Conservation (phyloP, 2,888 invertebrate species). For the Agrochola lota region DNA sequence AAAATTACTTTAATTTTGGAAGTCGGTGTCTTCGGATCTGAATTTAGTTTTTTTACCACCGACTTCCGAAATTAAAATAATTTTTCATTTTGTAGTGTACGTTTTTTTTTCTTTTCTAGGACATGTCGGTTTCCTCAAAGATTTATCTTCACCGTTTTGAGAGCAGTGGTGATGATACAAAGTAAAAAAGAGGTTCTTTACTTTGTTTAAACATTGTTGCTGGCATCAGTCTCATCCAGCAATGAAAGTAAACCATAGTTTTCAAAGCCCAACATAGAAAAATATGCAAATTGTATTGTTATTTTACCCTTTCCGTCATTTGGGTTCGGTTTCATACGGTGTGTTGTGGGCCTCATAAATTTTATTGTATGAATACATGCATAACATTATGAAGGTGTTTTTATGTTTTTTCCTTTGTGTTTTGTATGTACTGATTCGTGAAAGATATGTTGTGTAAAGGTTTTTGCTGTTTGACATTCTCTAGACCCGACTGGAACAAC, state of each 20-base stretch:
- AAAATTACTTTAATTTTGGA: too few species aligned
- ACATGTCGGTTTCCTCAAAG: not conserved
- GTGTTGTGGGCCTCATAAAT: constrained; percentile 41
- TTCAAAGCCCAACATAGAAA: constrained; percentile 46
- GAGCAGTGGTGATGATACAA: not conserved
- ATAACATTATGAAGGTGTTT: constrained; percentile 43
- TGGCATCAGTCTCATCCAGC: too few species aligned
- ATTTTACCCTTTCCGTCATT: constrained; percentile 54
- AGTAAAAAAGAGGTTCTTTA: not conserved
- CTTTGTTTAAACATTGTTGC: not conserved
- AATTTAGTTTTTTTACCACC: too few species aligned
- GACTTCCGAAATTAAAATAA: too few species aligned
- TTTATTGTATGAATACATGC: constrained; percentile 58
- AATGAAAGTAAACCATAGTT: not conserved
- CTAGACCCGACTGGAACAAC: not conserved
- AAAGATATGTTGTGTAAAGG: not conserved
- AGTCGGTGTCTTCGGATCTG: too few species aligned
- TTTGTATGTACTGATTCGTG: constrained; percentile 17
- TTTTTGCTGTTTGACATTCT: not conserved
- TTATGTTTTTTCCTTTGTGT: constrained; percentile 9
- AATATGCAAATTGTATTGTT: constrained; percentile 58
- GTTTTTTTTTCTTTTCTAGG: too few species aligned
- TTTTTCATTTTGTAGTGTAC: too few species aligned
- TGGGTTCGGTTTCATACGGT: constrained; percentile 42
- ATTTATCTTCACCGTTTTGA: not conserved